Evolutionary conservation across 1,140 invertebrate species (phyloP), one percentile per base, ranked within the genome.

Genomic region (Drosophila mayri): DNA sequence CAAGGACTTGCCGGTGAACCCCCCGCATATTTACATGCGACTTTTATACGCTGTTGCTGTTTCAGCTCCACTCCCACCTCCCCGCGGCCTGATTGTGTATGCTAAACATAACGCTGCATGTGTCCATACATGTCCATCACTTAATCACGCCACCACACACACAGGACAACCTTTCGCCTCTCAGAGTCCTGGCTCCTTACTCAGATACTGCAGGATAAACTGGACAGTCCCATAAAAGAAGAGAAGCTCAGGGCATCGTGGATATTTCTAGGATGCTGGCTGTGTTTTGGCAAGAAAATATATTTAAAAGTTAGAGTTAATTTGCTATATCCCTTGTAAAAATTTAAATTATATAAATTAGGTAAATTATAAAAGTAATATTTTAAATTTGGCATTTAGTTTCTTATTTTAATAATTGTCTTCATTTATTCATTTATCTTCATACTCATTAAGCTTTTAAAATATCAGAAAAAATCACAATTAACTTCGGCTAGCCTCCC

Each of bases 91-190:
- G 75, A 52, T 80, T 74, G 67, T 90, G 85, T 88, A 88, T 90
- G 85, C 85, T 88, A 88, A 88, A 90, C 87, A 90, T 85, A 90
- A 81, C 81, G 81, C 85, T 90, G 80, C 86, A 85, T 90, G 85
- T 90, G 85, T 90, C 85, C 81, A 88, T 81, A 90, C 84, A 90
- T 79, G 85, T 90, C 85, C 85, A 90, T 90, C 85, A 90, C 85
- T 90, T 90, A 90, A 90, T 90, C 85, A 90, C 85, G 86, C 85
- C 85, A 88, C 80, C 80, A 83, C 76, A 77, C 65, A 60, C 47
- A 40, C 11, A n/a, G 30, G 54, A 11, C 35, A 46, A 47, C 30
- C 61, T 43, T 64, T 25, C 12, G 38, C 5, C 28, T n/a, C 60
- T 28, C 60, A 41, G 60, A 25, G 22, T 70, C 66, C 46, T 20